Conservation (phyloP, 2,888 invertebrate species). For the Kuschelorhynchus macadamiae region DNA sequence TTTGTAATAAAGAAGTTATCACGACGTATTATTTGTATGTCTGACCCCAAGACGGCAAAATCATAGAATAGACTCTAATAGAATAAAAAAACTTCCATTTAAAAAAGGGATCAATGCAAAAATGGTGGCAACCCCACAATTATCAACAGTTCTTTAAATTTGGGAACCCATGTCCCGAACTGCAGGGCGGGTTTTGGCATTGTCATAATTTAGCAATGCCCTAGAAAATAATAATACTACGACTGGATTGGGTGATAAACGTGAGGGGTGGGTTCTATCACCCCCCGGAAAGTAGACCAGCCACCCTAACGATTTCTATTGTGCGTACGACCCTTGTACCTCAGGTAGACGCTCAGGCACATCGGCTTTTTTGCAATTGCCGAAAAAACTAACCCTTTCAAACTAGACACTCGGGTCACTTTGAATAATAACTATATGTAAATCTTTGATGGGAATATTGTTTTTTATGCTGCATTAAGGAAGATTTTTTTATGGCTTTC, state of each 20-base stretch:
- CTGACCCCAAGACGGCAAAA: too few species aligned
- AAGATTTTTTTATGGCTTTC: constrained; percentile 49
- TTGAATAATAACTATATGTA: constrained; percentile 55
- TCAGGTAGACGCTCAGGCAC: constrained; percentile 38
- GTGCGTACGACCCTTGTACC: constrained; percentile 22
- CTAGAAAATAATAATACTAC: constrained; percentile 39
- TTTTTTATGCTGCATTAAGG: constrained; percentile 49
- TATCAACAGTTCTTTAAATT: constrained; percentile 31
- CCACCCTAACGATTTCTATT: constrained; percentile 39
- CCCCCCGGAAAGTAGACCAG: constrained; percentile 47
- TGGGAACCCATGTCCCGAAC: constrained; percentile 24
- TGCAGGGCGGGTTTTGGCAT: constrained; percentile 59
- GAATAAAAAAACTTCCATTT: constrained; percentile 20
- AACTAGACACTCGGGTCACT: constrained; percentile 50
- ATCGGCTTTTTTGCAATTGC: constrained; percentile 36
- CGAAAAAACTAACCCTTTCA: constrained; percentile 54
- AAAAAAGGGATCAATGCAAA: constrained; percentile 26
- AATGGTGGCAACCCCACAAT: constrained; percentile 28
- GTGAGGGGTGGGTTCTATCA: constrained; percentile 52
- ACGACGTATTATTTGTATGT: too few species aligned
- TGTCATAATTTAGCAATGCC: constrained; percentile 58
- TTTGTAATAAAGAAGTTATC: too few species aligned
- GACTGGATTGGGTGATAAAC: constrained; percentile 53
- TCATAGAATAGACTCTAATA: too few species aligned
- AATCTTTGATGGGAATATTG: constrained; percentile 55